Conservation (phyloP, 30 jellyfish, hydroid and myxozoan genomes). For the Morbakka virulenta region DNA sequence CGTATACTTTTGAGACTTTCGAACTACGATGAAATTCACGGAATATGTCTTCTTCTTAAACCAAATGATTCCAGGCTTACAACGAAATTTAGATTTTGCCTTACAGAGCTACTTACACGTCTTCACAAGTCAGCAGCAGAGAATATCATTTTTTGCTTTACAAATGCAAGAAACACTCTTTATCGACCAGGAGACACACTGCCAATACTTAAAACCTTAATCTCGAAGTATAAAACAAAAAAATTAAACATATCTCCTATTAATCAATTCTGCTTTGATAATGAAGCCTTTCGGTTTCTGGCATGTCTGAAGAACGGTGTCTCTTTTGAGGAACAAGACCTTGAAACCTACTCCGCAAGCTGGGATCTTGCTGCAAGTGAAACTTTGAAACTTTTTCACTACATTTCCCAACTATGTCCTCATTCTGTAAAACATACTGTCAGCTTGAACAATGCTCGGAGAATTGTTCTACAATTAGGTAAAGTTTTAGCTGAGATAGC, state of each 20-base stretch:
- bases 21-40: neutral
- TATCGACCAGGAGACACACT: constrained; percentile 67
- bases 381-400: constrained; percentile 25
- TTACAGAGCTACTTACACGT: constrained; percentile 49
- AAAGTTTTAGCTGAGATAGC: constrained; percentile 47
- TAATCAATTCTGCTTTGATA: constrained; percentile 59
- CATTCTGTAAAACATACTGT: constrained; percentile 38
- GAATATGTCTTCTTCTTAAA: neutral
- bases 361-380: constrained; percentile 54
- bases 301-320: constrained; percentile 47
- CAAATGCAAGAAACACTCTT: constrained; percentile 59
- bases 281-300: constrained; percentile 58
- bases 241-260: constrained; percentile 1
- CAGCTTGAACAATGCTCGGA: constrained; percentile 50
- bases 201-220: constrained; percentile 17
- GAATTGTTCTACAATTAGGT: constrained; percentile 35
- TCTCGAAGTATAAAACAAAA: constrained; percentile 30
- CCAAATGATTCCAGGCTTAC: constrained; percentile 3
- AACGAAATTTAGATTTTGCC: constrained; percentile 23
- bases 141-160: constrained; percentile 51
- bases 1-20: constrained; percentile 16
- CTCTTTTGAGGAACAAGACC: constrained; percentile 25
- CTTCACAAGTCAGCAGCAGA: constrained; percentile 66
- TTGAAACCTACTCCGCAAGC: constrained; percentile 56
- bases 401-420: constrained; percentile 21